Evolutionary conservation across 2,888 invertebrate species (phyloP).

Genomic region (Apomyelois bistriatella): DNA sequence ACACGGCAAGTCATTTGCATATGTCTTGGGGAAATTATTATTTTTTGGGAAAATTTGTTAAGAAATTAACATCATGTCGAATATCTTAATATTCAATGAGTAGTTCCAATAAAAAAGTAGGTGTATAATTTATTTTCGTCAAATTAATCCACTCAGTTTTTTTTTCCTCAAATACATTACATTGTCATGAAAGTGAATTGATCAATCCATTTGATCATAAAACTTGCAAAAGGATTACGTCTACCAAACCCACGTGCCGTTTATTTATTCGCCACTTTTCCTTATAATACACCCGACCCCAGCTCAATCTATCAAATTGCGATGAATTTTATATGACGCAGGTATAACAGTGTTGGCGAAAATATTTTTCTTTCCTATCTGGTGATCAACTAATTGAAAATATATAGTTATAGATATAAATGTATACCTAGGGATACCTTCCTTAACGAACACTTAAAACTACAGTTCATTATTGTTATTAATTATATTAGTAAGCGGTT

Average conservation of each 20-base stretch:
- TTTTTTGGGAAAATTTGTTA: no score
- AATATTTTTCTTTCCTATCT: neutral
- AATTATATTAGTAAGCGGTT: no score
- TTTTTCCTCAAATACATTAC: conserved; percentile 3
- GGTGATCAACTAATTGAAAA: conserved; percentile 5
- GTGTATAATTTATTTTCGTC: no score
- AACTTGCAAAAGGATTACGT: conserved; percentile 1
- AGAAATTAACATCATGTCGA: neutral
- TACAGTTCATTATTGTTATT: no score
- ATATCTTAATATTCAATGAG: no score
- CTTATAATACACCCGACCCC: conserved; percentile 8
- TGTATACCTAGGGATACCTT: no score
- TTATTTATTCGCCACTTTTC: conserved; percentile 11
- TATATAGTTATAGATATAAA: neutral
- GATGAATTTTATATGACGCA: conserved; percentile 14
- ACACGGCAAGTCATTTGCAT: no score
- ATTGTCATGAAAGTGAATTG: conserved; percentile 6
- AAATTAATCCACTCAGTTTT: neutral
- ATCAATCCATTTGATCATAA: conserved; percentile 10
- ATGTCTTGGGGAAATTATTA: no score
- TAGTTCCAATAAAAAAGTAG: no score
- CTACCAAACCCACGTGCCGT: neutral
- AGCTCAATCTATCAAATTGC: conserved; percentile 12
- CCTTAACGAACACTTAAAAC: no score
- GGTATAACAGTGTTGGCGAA: neutral